Evolutionary conservation across 1,140 invertebrate genomes (phyloP).

Genomic region (Drosophila bifasciata): DNA sequence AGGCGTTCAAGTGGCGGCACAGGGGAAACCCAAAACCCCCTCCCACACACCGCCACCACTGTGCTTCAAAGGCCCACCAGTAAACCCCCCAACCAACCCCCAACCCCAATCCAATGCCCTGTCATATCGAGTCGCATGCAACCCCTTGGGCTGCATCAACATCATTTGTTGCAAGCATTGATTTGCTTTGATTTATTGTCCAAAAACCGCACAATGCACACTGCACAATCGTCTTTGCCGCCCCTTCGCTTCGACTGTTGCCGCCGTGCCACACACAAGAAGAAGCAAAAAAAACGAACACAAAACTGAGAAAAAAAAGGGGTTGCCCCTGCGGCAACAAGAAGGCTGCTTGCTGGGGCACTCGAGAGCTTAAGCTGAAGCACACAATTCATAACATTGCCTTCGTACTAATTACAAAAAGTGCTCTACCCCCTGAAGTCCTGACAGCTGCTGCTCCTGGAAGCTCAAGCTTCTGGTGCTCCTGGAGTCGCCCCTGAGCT

Average conservation of each 20-base stretch:
- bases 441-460: constrained; percentile 28
- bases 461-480: too few relatives aligned
- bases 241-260: constrained; percentile 30
- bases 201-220: constrained; percentile 55
- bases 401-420: constrained; percentile 80
- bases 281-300: constrained; percentile 17
- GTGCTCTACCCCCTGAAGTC: constrained; percentile 43
- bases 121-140: too few relatives aligned
- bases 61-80: constrained; percentile 55
- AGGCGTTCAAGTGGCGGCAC: constrained; percentile 61
- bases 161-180: constrained; percentile 52
- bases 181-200: constrained; percentile 84
- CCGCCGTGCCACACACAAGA: neutral
- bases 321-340: constrained; percentile 24
- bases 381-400: constrained; percentile 78
- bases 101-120: neutral
- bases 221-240: constrained; percentile 5
- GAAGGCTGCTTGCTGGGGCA: constrained; percentile 35
- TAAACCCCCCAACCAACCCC: constrained; percentile 4
- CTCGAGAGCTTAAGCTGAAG: constrained; percentile 69
- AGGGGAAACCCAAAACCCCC: constrained; percentile 20
- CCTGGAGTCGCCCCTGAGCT: too few relatives aligned
- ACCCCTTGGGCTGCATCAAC: neutral
- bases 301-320: constrained; percentile 5
- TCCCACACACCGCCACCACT: constrained; percentile 12